Evolutionary conservation across 1,140 invertebrate genomes (phyloP), one percentile per base, ranked within the genome.

Genomic region (Sycophila sp.): DNA sequence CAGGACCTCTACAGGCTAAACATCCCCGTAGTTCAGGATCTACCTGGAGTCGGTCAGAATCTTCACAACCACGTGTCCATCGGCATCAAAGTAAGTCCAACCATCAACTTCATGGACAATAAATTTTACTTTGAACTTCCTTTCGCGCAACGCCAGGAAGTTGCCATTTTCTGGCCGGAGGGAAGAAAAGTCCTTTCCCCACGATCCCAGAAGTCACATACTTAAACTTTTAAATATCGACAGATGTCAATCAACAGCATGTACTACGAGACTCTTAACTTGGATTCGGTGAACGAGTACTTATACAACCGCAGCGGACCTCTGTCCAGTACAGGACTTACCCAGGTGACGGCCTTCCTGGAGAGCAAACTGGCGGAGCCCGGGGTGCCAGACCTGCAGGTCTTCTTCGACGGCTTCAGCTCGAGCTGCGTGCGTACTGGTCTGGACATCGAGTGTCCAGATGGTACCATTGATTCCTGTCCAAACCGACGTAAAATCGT

Each of bases 21-120:
- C 4, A 87, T 90, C 26, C 76, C 81, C 4, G 74, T 87, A 0
- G 73, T 87, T 6, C 80, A 83, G 17, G 86, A 91, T 72, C 79
- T 92, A 0, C 69, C 83, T 0, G n/a, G n/a, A n/a, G 91, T 92
- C 3, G 91, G 91, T 0, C 75, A 82, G 26, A 90, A 90, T 77
- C 77, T 91, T 2, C 88, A 87, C n/a, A 87, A 89, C 69, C 87
- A 89, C 49, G 87, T 89, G 0, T 86, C 86, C 0, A 77, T 86
- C 0, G 80, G 73, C 0, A 49, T 88, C 2, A 56, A 64, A 42
- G 69, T 71, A 22, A 56, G 45, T 22, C 4, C 11, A 8, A n/a
- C 13, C 38, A 13, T 40, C 11, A n/a, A n/a, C n/a, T n/a, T n/a
- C n/a, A n/a, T n/a, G n/a, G n/a, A n/a, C n/a, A n/a, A n/a, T n/a